Conservation (phyloP, 1,140 invertebrate genomes). For the Stegodyphus dumicola region DNA sequence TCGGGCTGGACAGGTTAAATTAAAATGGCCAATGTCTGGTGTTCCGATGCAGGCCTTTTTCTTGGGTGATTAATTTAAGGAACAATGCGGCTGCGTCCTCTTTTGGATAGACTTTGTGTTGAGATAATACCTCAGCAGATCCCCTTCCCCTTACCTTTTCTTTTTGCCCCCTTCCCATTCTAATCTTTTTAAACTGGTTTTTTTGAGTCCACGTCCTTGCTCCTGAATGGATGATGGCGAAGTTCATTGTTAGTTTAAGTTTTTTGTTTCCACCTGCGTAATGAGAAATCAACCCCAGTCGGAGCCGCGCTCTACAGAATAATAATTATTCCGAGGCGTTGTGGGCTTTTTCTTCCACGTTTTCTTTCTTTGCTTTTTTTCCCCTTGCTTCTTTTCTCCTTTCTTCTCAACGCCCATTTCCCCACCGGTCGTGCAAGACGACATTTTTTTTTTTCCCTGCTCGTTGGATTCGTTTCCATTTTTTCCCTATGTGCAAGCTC, state of each 20-base stretch:
- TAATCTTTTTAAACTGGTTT: conserved; percentile 24
- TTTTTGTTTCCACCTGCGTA: conserved; percentile 57
- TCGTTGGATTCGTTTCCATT: conserved; percentile 29
- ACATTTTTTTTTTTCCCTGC: conserved; percentile 44
- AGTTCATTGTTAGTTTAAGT: conserved; percentile 50
- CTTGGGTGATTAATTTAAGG: conserved; percentile 31
- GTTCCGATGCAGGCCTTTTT: no score
- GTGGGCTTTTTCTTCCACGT: background rate
- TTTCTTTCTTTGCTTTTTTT: no score
- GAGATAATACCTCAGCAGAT: no score
- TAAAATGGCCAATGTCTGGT: no score
- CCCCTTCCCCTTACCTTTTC: conserved; percentile 11
- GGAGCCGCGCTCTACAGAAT: conserved; percentile 13
- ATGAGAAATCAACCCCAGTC: conserved; percentile 39
- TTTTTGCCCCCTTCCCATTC: background rate
- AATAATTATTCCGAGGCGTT: conserved; percentile 52
- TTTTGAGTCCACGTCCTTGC: conserved; percentile 25
- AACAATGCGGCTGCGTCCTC: conserved; percentile 27
- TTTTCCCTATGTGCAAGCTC: background rate
- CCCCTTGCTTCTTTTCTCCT: conserved; percentile 20
- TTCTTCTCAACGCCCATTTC: conserved; percentile 20
- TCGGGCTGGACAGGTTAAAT: no score
- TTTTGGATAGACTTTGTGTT: background rate
- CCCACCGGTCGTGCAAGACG: conserved; percentile 50
- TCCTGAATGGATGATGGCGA: conserved; percentile 30